These are phyloP conservation scores for Aurelia aurita DNA, from an alignment of 30 jellyfish, hydroid and myxozoan genomes.

Conservation along the genomic window DNA sequence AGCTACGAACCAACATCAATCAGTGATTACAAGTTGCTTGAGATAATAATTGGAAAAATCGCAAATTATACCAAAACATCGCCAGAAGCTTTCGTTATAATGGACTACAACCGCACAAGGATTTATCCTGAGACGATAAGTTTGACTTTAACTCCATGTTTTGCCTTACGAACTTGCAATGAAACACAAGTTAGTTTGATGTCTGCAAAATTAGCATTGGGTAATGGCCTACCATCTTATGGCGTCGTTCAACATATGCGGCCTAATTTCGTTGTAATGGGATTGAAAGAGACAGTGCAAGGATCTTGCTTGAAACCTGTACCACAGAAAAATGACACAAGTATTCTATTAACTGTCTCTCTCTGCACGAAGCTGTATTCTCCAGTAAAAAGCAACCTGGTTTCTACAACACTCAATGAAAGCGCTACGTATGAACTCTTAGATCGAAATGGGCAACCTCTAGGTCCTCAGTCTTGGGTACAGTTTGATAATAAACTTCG, in stretches of 20 bases:
- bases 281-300: slow-evolving; percentile 2
- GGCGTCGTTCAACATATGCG: slow-evolving; percentile 16
- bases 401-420: neutral
- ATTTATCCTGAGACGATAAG: slow-evolving; percentile 46
- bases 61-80: slow-evolving; percentile 4
- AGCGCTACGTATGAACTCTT: slow-evolving; percentile 17
- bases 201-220: neutral
- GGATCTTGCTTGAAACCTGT: neutral
- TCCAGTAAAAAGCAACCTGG: slow-evolving; percentile 9
- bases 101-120: slow-evolving; percentile 35
- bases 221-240: slow-evolving; percentile 42
- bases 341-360: slow-evolving; percentile 16
- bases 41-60: slow-evolving; percentile 8
- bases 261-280: slow-evolving; percentile 34
- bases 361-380: slow-evolving; percentile 51
- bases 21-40: slow-evolving; percentile 22
- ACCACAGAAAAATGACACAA: neutral
- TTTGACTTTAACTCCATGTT: slow-evolving; percentile 39
- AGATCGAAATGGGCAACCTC: neutral
- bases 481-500: slow-evolving; percentile 62
- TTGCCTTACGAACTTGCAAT: slow-evolving; percentile 29
- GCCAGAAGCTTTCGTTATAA: neutral
- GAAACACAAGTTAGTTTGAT: slow-evolving; percentile 5
- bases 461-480: slow-evolving; percentile 74
- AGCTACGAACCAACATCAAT: slow-evolving; percentile 18